Evolutionary conservation across 2,888 invertebrate genomes (phyloP).

Genomic region (Parnassius orleans): DNA sequence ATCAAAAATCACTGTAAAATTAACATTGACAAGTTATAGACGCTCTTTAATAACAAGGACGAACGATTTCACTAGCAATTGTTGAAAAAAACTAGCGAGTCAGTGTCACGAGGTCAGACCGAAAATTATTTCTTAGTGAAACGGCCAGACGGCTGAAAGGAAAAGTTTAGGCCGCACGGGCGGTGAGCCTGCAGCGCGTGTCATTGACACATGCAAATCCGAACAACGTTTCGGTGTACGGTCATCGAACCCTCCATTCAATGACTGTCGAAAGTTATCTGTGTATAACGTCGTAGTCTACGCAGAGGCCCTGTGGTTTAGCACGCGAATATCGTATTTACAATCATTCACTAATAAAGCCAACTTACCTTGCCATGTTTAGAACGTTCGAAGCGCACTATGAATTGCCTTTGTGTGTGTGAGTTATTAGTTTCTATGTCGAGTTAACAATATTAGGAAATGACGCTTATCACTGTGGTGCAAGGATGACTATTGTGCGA

Average conservation of each 20-base stretch:
- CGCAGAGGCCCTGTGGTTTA: conserved; percentile 47
- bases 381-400: conserved; percentile 32
- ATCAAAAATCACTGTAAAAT: background rate
- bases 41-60: conserved; percentile 35
- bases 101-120: conserved; percentile 69
- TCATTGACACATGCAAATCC: conserved; percentile 80
- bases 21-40: background rate
- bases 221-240: conserved; percentile 65
- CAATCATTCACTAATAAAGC: conserved; percentile 53
- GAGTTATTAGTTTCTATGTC: conserved; percentile 38
- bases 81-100: conserved; percentile 33
- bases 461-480: conserved; percentile 39
- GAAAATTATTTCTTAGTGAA: conserved; percentile 66
- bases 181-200: conserved; percentile 62
- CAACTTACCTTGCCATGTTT: conserved; percentile 46
- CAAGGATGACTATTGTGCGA: conserved; percentile 49
- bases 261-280: conserved; percentile 79
- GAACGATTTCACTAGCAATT: conserved; percentile 40
- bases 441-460: conserved; percentile 32
- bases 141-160: conserved; percentile 63
- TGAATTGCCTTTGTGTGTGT: conserved; percentile 57
- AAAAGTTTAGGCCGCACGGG: conserved; percentile 68
- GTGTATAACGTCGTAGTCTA: conserved; percentile 58
- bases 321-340: conserved; percentile 47
- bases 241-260: conserved; percentile 75